phyloP scores from a whole-genome alignment of 2,797 vertebrate genomes.

The Alcedo atthis region DNA sequence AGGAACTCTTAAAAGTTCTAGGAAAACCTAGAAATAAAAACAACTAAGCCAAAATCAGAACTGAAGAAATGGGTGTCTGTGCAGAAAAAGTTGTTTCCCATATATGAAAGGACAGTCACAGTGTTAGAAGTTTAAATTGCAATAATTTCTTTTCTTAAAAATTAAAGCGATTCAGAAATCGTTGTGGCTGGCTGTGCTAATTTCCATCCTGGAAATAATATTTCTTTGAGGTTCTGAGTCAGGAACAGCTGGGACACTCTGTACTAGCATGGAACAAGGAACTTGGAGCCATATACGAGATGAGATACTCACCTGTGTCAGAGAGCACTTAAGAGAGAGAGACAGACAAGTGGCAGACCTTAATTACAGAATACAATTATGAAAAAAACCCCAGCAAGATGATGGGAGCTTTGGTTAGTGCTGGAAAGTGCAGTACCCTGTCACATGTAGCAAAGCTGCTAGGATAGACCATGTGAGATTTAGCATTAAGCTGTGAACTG shows the following conservation, averaged over 20 bases:
- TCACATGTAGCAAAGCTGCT: background rate
- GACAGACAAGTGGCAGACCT: background rate
- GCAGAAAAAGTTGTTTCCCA: background rate
- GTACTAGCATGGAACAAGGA: background rate
- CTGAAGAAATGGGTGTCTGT: background rate
- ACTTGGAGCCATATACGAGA: background rate
- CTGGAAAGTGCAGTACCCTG: rapidly evolving
- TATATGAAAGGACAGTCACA: background rate
- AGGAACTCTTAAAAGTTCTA: background rate
- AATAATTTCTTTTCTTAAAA: background rate
- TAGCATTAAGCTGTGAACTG: background rate
- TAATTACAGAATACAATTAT: background rate
- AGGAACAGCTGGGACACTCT: background rate
- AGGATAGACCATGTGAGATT: background rate
- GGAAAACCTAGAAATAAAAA: background rate
- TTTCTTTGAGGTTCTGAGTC: background rate
- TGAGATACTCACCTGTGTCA: background rate
- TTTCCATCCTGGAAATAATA: background rate
- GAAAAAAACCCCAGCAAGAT: background rate
- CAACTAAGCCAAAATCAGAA: background rate
- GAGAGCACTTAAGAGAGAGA: background rate
- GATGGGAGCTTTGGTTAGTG: background rate
- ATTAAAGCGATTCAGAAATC: background rate
- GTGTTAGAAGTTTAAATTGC: background rate
- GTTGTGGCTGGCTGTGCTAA: background rate